Evolutionary conservation across 2,888 invertebrate genomes (phyloP), one percentile per base, ranked within the genome.

Genomic region (Rhagonycha lutea): DNA sequence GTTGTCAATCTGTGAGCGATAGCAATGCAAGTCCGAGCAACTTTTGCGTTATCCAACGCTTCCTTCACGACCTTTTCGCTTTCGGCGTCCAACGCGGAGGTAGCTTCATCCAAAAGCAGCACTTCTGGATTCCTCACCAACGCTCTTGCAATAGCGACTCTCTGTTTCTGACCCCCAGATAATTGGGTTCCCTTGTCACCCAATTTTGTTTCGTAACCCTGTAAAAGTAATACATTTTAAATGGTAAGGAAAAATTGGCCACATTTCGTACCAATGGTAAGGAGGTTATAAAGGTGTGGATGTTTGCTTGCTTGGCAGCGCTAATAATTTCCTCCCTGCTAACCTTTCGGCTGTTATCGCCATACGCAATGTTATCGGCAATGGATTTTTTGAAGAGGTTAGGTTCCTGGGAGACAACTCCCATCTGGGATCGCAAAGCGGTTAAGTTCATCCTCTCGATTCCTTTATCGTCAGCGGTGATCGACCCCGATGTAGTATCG

Each of bases 1-100:
- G 18, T 18, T 2, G 18, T 18, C 18, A 18, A 18, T 2, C 18
- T 18, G 18, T 18, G 18, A 0, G 97, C 96, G 81, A 97, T 96
- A 82, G 94, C 93, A 60, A 97, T 92, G 78, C 95, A 96, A 0
- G 96, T 96, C 76, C 96, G 91, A 0, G 95, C 96, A 62, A 91
- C 90, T 82, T 94, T 92, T 0, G 96, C 97, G 73, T 91, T 90
- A 86, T 97, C 96, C 72, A 97, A 87, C 0, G 97, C 96, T 85
- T 94, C 94, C 90, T 97, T 97, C 1, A 97, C 97, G 79, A 65
- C 11, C 3, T 4, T 24, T 65, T 65, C 65, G 24, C 65, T 65
- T 23, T 65, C 65, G 4, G 23, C 62, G 23, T 65, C 65, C 8
- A 65, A 23, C 18, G 65, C 65, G 1, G 65, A 65, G 14, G 65